These are phyloP conservation scores for Dasyurus viverrinus DNA, from an alignment of 2,113 vertebrate species.

Conservation along the genomic window DNA sequence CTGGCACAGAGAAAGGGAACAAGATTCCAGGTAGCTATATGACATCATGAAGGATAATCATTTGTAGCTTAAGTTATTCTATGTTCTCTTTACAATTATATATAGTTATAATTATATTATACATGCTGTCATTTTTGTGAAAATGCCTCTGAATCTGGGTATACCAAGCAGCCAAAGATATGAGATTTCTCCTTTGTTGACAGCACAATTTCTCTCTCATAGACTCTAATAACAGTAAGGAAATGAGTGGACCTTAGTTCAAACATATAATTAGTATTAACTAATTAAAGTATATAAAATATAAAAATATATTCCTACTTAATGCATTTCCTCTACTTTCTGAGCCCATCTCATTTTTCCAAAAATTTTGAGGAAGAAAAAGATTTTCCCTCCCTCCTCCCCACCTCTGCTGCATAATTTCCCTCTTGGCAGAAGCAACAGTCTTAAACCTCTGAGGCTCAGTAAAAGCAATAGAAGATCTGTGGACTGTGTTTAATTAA, in stretches of 20 bases:
- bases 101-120: not conserved
- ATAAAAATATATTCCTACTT: not conserved
- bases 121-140: slow-evolving; percentile 36
- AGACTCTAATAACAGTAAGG: not conserved
- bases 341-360: not conserved
- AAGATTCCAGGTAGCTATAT: not conserved
- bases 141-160: slow-evolving; percentile 16
- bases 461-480: not conserved
- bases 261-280: not conserved
- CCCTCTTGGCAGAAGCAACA: not conserved
- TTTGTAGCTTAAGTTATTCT: slow-evolving; percentile 18
- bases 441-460: not conserved
- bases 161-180: slow-evolving; percentile 44
- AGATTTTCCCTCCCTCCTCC: not conserved
- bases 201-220: slow-evolving; percentile 13
- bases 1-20: slow-evolving; percentile 22
- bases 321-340: not conserved
- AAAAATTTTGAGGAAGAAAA: not conserved
- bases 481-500: slow-evolving; percentile 75
- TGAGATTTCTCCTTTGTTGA: slow-evolving; percentile 26
- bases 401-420: not conserved
- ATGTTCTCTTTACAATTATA: not conserved
- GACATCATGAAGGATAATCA: not conserved
- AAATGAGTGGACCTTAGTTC: slow-evolving; percentile 14
- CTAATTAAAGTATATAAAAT: not conserved